Evolutionary conservation across 2,888 invertebrate species (phyloP), one percentile per base, ranked within the genome.

Genomic region (Polydrusus tereticollis): DNA sequence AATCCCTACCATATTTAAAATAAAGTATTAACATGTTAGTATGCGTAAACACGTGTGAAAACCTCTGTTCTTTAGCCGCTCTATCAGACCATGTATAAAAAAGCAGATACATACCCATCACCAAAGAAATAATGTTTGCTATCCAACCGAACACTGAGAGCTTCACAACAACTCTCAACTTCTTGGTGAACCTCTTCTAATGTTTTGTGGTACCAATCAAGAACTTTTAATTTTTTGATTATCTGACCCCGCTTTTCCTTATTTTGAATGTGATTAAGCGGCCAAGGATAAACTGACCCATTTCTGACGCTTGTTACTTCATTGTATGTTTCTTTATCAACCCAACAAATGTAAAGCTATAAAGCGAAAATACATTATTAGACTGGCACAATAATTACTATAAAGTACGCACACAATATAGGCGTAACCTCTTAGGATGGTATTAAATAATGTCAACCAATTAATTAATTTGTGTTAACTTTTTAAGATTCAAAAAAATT

Each of bases 281-380:
- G 99, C 94, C 97, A 99, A 0, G 97, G 95, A 86, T 95, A 96
- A 1, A 95, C 94, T 0, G 94, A 94, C 0, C 97, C 95, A 85
- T 96, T 94, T 5, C 98, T 89, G 0, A 90, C 89, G 72, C 91
- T 92, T 0, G 98, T 98, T 0, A 97, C 92, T 72, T 92, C 90
- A 69, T 91, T 90, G 78, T 93, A 93, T 0, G 96, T 96, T 58
- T 90, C 89, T 58, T 90, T 88, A 82, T 97, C 94, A 67, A 93
- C 87, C 94, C 98, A 98, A 52, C 94, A 94, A 74, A 97, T 89
- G 85, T 95, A 97, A 20, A 94, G 87, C 92, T 93, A 85, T 18
- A 85, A 81, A 41, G 47, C 12, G 43, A 62, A 50, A 43, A 38
- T 36, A 36, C 1, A n/a, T n/a, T n/a, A n/a, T n/a, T n/a, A n/a